Evolutionary conservation across 2,797 vertebrate species (phyloP).

Genomic region (Tapera naevia): DNA sequence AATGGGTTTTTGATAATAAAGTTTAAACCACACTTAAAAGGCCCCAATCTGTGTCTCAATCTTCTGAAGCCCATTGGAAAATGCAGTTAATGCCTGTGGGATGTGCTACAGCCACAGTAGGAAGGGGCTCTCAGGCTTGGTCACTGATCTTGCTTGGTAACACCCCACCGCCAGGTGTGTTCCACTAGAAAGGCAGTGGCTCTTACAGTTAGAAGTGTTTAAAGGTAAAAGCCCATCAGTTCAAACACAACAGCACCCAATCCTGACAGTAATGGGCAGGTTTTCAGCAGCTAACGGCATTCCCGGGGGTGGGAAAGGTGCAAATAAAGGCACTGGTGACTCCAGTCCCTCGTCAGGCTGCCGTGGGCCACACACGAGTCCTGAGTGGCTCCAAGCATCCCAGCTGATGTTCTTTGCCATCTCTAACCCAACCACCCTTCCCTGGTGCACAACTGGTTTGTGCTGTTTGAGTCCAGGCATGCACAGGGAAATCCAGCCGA

Average conservation of each 20-base stretch:
- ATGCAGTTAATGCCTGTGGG: background rate
- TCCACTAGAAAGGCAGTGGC: background rate
- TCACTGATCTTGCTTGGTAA: background rate
- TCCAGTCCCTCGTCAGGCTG: background rate
- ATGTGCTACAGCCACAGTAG: background rate
- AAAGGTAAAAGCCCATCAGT: background rate
- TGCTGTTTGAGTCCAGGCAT: rapidly evolving
- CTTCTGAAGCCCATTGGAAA: background rate
- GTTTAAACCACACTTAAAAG: background rate
- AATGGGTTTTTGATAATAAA: background rate
- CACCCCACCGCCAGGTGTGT: background rate
- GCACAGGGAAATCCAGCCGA: background rate
- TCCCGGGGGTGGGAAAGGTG: background rate
- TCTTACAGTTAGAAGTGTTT: background rate
- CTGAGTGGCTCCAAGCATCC: rapidly evolving
- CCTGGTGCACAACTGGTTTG: rapidly evolving
- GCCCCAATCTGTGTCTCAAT: background rate
- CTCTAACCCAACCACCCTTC: background rate
- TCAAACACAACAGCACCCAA: background rate
- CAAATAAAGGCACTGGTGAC: background rate
- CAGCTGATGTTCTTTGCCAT: background rate
- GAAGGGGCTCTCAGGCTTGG: background rate
- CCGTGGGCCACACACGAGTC: background rate
- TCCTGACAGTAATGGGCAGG: background rate
- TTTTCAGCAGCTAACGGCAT: background rate